Conservation (phyloP, 2,797 vertebrate species). For the Ctenochaetus hawaiiensis region DNA sequence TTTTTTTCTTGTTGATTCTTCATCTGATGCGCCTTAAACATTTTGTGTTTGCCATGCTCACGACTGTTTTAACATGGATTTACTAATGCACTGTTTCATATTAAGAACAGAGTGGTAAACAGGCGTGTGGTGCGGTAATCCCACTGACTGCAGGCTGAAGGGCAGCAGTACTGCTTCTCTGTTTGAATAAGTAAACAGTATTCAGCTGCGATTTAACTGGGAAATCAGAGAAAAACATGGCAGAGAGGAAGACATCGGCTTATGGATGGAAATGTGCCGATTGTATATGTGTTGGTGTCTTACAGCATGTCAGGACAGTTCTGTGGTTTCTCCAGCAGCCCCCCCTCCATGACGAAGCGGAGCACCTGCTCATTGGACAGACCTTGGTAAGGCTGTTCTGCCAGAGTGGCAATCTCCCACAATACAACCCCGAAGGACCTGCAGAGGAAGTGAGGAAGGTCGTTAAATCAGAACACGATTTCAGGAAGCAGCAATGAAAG, state of each 20-base stretch:
- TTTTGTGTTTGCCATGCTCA: slow-evolving; percentile 30
- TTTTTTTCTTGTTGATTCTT: slow-evolving; percentile 34
- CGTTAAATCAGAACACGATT: neutral
- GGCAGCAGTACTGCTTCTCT: slow-evolving; percentile 4
- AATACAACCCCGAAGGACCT: slow-evolving; percentile 95
- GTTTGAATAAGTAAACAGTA: slow-evolving; percentile 6
- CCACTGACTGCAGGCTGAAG: neutral
- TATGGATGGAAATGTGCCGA: neutral
- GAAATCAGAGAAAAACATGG: slow-evolving; percentile 8
- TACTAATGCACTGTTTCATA: slow-evolving; percentile 33
- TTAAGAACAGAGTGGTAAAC: slow-evolving; percentile 30
- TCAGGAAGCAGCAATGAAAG: neutral
- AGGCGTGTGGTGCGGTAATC: slow-evolving; percentile 12
- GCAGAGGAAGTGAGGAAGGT: neutral
- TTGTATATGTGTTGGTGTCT: slow-evolving; percentile 57
- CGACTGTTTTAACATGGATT: slow-evolving; percentile 46
- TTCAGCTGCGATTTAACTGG: slow-evolving; percentile 6
- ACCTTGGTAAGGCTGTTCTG: slow-evolving; percentile 97
- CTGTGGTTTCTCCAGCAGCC: slow-evolving; percentile 96
- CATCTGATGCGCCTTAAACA: slow-evolving; percentile 18
- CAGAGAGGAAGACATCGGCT: neutral
- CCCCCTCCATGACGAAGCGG: slow-evolving; percentile 99
- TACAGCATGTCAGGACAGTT: slow-evolving; percentile 98
- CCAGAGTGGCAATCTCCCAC: slow-evolving; percentile 96
- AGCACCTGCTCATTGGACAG: slow-evolving; percentile 99